Conservation (phyloP, 2,888 invertebrate genomes). For the Harpalus rubripes region DNA sequence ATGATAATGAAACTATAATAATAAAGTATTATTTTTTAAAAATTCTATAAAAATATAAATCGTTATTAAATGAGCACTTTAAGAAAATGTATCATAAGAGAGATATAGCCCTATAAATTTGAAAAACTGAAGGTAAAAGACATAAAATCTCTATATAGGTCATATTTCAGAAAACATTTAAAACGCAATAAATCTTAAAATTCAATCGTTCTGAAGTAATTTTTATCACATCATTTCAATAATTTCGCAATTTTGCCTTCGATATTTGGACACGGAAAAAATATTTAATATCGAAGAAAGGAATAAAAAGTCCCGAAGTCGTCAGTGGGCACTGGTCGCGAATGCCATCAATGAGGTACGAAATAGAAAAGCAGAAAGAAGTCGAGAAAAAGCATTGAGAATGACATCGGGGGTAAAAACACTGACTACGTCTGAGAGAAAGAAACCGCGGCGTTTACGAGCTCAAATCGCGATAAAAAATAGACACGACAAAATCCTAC, state of each 20-base stretch:
- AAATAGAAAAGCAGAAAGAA: slow-evolving; percentile 60
- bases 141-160: slow-evolving; percentile 14
- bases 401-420: slow-evolving; percentile 59
- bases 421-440: slow-evolving; percentile 24
- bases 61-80: neutral
- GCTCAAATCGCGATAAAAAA: slow-evolving; percentile 64
- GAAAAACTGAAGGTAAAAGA: slow-evolving; percentile 2
- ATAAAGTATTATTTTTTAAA: neutral
- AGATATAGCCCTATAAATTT: slow-evolving; percentile 2
- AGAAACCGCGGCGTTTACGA: slow-evolving; percentile 57
- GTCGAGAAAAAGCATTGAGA: slow-evolving; percentile 45
- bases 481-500: slow-evolving; percentile 63
- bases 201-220: slow-evolving; percentile 42
- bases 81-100: neutral
- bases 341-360: slow-evolving; percentile 65
- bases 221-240: slow-evolving; percentile 51
- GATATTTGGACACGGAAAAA: slow-evolving; percentile 47
- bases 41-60: neutral
- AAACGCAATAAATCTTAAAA: slow-evolving; percentile 27
- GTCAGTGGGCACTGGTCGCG: slow-evolving; percentile 43
- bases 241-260: slow-evolving; percentile 31
- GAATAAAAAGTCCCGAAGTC: slow-evolving; percentile 33
- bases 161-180: slow-evolving; percentile 28
- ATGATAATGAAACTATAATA: neutral
- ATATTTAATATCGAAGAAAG: slow-evolving; percentile 52